These are phyloP conservation scores for Eretmocerus hayati DNA, from an alignment of 2,888 invertebrate genomes.

Conservation along the genomic window DNA sequence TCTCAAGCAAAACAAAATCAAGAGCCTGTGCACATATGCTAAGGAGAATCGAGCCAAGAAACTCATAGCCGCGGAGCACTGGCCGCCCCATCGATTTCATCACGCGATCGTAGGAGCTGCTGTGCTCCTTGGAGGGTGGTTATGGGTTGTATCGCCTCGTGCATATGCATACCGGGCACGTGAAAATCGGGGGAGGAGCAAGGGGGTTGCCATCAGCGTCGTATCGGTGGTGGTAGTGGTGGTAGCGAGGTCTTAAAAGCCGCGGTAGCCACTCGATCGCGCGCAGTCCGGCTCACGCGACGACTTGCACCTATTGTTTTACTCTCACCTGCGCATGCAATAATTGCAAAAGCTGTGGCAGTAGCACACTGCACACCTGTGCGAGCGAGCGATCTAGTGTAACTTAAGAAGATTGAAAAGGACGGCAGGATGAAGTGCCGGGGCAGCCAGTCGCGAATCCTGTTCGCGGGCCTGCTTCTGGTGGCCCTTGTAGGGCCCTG, in stretches of 20 bases:
- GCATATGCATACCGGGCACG: background rate
- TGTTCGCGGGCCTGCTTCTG: background rate
- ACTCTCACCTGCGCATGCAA: too few relatives aligned
- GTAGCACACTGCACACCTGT: too few relatives aligned
- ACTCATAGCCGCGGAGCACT: too few relatives aligned
- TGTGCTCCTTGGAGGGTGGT: too few relatives aligned
- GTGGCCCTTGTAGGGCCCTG: conserved; percentile 41
- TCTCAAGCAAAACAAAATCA: too few relatives aligned
- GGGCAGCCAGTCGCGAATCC: background rate
- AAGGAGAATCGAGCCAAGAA: too few relatives aligned
- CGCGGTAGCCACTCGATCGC: background rate
- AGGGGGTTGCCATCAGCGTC: background rate
- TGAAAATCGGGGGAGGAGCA: background rate
- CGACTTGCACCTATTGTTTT: background rate
- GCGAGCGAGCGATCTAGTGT: background rate
- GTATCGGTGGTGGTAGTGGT: background rate
- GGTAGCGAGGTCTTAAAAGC: conserved; percentile 19
- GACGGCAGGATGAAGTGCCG: conserved; percentile 3
- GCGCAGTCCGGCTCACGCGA: conserved; percentile 15
- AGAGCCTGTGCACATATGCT: too few relatives aligned
- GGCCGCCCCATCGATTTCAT: too few relatives aligned
- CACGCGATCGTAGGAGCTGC: too few relatives aligned
- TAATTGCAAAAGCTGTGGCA: too few relatives aligned
- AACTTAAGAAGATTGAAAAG: background rate
- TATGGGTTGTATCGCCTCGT: background rate